Evolutionary conservation across 1,140 invertebrate species (phyloP).

Genomic region (Drosophila nasuta): DNA sequence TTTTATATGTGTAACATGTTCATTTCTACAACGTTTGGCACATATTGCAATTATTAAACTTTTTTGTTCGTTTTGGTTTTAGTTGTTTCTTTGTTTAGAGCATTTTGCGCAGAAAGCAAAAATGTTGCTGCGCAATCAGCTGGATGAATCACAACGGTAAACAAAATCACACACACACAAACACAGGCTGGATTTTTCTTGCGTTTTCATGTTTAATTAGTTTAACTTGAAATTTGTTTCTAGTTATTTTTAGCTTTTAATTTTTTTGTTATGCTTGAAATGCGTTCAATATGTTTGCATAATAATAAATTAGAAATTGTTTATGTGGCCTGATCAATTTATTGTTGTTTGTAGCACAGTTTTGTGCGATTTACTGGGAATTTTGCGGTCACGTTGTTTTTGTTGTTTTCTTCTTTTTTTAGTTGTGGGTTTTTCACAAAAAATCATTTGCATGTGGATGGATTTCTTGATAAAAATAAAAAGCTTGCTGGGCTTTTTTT

Average conservation of each 20-base stretch:
- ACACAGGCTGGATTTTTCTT: constrained; percentile 3
- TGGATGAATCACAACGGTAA: constrained; percentile 76
- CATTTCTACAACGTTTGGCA: constrained; percentile 40
- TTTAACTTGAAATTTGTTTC: constrained; percentile 5
- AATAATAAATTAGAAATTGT: constrained; percentile 18
- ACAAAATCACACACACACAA: constrained; percentile 26
- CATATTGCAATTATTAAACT: constrained; percentile 59
- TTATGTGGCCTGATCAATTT: constrained; percentile 8
- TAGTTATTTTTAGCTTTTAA: constrained; percentile 63
- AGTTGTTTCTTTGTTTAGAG: constrained; percentile 38
- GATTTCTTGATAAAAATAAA: constrained; percentile 12
- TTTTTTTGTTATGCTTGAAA: constrained; percentile 28
- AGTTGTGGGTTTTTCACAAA: constrained; percentile 35
- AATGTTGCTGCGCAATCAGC: constrained; percentile 72
- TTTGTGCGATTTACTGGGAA: constrained; percentile 67
- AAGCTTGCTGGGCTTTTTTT: constrained; percentile 14
- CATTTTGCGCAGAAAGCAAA: constrained; percentile 62
- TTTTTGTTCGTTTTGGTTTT: constrained; percentile 47
- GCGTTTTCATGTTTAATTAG: constrained; percentile 43
- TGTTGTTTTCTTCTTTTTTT: constrained; percentile 13
- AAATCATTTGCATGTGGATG: constrained; percentile 52
- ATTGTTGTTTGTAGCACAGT: constrained; percentile 66
- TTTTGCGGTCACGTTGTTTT: constrained; percentile 52
- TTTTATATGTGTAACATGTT: constrained; percentile 23
- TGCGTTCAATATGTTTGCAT: constrained; percentile 39